Percentiles rank a stretch among this genome's conserved stretches.
phyloP scores from a whole-genome alignment of 2,888 invertebrate genomes.

The Exocentrus adspersus region DNA sequence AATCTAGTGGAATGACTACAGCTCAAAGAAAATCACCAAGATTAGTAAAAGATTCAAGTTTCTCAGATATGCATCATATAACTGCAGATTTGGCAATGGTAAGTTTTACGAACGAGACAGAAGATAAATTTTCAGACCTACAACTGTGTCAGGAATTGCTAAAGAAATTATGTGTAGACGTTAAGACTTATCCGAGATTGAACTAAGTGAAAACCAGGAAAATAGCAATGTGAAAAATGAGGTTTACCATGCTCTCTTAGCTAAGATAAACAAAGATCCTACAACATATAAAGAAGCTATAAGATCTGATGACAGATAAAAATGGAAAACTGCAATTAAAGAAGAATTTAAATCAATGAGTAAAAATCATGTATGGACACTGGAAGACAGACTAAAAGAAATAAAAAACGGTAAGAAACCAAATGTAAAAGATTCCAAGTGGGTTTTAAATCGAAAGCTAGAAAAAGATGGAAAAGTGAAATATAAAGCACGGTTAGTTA shows the following conservation, averaged over 20 bases:
- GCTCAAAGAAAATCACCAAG: too few species aligned
- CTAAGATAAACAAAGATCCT: conserved; percentile 4
- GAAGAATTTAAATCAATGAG: neutral
- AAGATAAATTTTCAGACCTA: too few species aligned
- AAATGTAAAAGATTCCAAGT: neutral
- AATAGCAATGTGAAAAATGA: neutral
- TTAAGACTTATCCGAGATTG: too few species aligned
- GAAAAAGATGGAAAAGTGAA: too few species aligned
- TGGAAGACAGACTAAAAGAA: neutral
- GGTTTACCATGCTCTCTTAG: neutral
- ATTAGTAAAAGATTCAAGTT: conserved; percentile 4
- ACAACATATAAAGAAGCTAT: neutral
- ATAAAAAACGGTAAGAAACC: neutral
- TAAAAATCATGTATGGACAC: neutral
- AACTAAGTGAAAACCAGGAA: too few species aligned
- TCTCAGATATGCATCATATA: neutral
- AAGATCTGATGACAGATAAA: neutral
- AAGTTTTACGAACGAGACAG: too few species aligned
- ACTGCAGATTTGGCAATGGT: too few species aligned
- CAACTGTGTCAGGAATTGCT: too few species aligned
- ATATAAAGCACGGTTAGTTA: too few species aligned
- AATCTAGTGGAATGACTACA: too few species aligned
- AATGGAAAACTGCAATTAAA: neutral
- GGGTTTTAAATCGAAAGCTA: neutral
- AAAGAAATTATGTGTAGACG: too few species aligned